Evolutionary conservation across 2,888 invertebrate species (phyloP), one percentile per base, ranked within the genome.

Genomic region (Diabrotica balteata): DNA sequence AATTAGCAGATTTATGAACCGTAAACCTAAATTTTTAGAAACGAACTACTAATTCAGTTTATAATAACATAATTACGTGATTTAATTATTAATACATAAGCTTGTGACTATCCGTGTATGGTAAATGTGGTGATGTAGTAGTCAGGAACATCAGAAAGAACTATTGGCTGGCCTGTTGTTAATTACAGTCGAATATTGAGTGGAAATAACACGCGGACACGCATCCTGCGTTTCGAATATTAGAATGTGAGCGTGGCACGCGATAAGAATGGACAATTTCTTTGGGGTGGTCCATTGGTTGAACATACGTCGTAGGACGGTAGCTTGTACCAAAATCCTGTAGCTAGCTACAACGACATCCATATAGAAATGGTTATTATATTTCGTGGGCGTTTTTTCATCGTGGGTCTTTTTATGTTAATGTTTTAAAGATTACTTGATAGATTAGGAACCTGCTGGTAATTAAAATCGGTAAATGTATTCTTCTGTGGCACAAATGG

Each of bases 341-440:
- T 32, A 32, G 71, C 58, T 63, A 69, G 65, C 68, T 70, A 71
- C 71, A 71, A 66, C 70, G 69, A 70, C 69, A 72, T 53, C 53
- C 9, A 32, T 10, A 43, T n/a, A n/a, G 43, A 43, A n/a, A n/a
- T 54, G 59, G 60, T 49, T 47, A 63, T 59, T 57, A 54, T 43
- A 44, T 62, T 8, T 22, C 46, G 51, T 52, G 51, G 52, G 53
- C 53, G 47, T 7, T 47, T 22, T 9, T 6, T 45, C 45, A 17
- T 32, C 44, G 8, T 45, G 22, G 7, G 10, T 46, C 7, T 58
- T 7, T 8, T 46, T 57, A 57, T 57, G 45, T 57, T 57, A 57
- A 57, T 57, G 22, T n/a, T 10, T 42, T 10, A n/a, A 6, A 10
- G 42, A 54, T 6, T 54, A 43, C 42, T 43, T 54, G 54, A 5